phyloP scores from a whole-genome alignment of 2,888 invertebrate species.

The Cartodere bifasciata region DNA sequence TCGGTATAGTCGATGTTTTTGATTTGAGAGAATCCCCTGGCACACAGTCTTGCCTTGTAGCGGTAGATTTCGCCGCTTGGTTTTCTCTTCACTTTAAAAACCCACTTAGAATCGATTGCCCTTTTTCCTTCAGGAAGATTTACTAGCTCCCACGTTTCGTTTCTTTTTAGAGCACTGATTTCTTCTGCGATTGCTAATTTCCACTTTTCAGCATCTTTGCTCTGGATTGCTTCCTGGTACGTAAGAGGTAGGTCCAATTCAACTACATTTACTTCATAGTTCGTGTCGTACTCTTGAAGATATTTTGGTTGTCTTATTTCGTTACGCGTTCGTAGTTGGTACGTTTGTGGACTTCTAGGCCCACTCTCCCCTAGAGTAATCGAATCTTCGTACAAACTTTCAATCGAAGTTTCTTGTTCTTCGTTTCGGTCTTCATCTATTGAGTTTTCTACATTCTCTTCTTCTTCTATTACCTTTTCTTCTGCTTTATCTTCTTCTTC shows the following conservation, averaged over 20 bases:
- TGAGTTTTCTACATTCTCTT: no score
- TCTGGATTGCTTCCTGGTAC: slow-evolving; percentile 13
- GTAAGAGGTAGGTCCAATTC: slow-evolving; percentile 12
- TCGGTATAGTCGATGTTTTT: slow-evolving; percentile 19
- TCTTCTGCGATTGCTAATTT: slow-evolving; percentile 15
- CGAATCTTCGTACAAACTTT: no score
- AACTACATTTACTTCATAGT: slow-evolving; percentile 11
- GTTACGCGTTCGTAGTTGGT: no score
- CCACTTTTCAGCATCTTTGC: slow-evolving; percentile 13
- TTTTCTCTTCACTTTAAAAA: slow-evolving; percentile 13
- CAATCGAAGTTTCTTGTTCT: no score
- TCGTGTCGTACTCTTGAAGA: no score
- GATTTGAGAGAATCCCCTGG: slow-evolving; percentile 17
- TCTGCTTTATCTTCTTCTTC: slow-evolving; percentile 1
- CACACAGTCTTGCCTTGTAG: slow-evolving; percentile 22
- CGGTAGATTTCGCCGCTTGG: slow-evolving; percentile 16
- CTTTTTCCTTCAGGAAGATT: slow-evolving; percentile 10
- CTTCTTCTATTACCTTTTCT: no score
- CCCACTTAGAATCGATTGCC: slow-evolving; percentile 10
- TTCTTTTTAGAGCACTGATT: slow-evolving; percentile 14
- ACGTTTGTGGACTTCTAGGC: slow-evolving; percentile 22
- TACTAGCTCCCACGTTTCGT: slow-evolving; percentile 15
- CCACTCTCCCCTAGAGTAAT: slow-evolving; percentile 19
- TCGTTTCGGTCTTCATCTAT: no score
- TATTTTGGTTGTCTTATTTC: no score